phyloP scores from a whole-genome alignment of 2,113 vertebrate genomes.

The Ovis aries region DNA sequence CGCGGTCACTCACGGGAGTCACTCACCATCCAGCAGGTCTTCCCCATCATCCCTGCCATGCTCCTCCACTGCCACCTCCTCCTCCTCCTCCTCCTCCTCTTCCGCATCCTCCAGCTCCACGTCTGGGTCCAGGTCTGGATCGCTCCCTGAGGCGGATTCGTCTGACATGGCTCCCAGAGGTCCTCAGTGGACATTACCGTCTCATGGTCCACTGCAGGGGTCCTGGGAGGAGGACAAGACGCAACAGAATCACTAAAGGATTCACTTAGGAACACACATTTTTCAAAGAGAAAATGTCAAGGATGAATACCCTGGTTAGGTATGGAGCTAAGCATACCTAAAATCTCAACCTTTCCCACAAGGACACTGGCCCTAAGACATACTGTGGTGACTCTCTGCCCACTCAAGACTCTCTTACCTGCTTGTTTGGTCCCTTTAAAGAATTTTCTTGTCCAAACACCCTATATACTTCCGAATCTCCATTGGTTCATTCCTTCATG shows the following conservation, averaged over 20 bases:
- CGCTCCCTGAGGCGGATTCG: constrained; percentile 98
- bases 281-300: constrained; percentile 7
- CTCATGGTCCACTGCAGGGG: constrained; percentile 84
- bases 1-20: background rate
- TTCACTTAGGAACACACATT: background rate
- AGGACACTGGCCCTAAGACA: background rate
- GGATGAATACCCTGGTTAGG: background rate
- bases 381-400: background rate
- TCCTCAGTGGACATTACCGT: constrained; percentile 93
- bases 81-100: constrained; percentile 92
- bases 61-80: constrained; percentile 83
- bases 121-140: constrained; percentile 95
- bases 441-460: background rate
- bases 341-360: background rate
- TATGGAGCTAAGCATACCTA: background rate
- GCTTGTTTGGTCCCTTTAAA: background rate
- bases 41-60: constrained; percentile 88
- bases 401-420: background rate
- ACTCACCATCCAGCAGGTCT: constrained; percentile 87
- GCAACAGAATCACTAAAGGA: background rate
- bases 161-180: constrained; percentile 96
- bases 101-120: constrained; percentile 93
- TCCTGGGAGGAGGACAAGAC: constrained; percentile 57
- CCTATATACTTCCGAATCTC: background rate
- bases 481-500: background rate